Conservation (phyloP, 2,888 invertebrate genomes). For the Cosmia trapezina region DNA sequence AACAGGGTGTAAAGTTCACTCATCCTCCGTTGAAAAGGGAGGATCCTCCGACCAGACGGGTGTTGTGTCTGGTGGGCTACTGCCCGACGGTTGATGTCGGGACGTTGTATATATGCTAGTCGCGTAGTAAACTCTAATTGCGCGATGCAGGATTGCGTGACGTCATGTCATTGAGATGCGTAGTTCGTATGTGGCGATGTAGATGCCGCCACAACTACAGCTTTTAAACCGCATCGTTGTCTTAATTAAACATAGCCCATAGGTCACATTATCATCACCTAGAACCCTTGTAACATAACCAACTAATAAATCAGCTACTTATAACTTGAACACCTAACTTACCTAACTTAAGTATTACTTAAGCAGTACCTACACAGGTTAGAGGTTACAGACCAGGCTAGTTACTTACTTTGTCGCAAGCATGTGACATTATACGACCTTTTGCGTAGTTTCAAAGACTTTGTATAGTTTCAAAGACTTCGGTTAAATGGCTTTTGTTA, state of each 20-base stretch:
- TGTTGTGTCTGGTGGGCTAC: too few relatives aligned
- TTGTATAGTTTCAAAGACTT: neutral
- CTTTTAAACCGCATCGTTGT: too few relatives aligned
- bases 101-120: too few relatives aligned
- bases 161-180: too few relatives aligned
- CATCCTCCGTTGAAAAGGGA: too few relatives aligned
- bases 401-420: constrained; percentile 4
- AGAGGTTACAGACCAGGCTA: constrained; percentile 8
- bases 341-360: constrained; percentile 20
- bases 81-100: too few relatives aligned
- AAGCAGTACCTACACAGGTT: constrained; percentile 24
- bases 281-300: neutral
- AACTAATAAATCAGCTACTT: constrained; percentile 9
- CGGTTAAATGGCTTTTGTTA: constrained; percentile 5
- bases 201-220: too few relatives aligned
- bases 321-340: constrained; percentile 4
- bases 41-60: too few relatives aligned
- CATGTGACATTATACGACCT: constrained; percentile 20
- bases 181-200: too few relatives aligned
- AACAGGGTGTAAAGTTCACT: too few relatives aligned
- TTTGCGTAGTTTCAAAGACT: neutral
- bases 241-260: neutral
- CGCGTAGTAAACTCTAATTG: too few relatives aligned
- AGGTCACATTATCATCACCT: neutral
- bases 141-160: too few relatives aligned